Evolutionary conservation across 1,140 invertebrate species (phyloP).

Genomic region (Tigriopus japonicus): DNA sequence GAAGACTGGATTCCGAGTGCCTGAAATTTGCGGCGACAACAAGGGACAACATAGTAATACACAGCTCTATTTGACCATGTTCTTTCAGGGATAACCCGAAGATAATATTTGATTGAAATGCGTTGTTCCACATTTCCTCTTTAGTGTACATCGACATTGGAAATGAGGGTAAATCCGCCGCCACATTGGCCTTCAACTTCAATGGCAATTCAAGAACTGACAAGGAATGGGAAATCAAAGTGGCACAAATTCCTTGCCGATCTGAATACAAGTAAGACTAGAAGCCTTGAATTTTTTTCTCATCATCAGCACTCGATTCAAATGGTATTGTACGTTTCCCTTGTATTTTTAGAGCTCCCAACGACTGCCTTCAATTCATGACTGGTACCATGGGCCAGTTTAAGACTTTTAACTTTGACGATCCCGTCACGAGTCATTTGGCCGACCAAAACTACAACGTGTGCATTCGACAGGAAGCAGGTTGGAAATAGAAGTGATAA

Average conservation of each 20-base stretch:
- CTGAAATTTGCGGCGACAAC: no score
- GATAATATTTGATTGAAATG: no score
- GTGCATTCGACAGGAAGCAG: not conserved
- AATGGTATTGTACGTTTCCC: not conserved
- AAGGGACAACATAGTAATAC: no score
- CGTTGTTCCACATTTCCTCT: not conserved
- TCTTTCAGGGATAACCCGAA: no score
- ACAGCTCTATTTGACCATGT: no score
- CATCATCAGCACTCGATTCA: no score
- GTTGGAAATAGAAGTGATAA: not conserved
- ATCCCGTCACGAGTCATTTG: not conserved
- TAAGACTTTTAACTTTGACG: conserved; percentile 21
- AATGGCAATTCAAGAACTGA: not conserved
- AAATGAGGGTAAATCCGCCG: not conserved
- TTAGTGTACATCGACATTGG: not conserved
- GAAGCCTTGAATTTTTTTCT: not conserved
- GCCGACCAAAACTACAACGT: not conserved
- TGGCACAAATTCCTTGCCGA: not conserved
- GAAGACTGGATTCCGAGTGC: no score
- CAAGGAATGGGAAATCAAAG: not conserved
- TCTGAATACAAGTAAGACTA: not conserved
- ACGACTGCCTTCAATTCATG: conserved; percentile 23
- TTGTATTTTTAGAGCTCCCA: conserved; percentile 17
- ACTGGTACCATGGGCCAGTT: conserved; percentile 18
- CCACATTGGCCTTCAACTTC: not conserved